Base-by-base conservation (phyloP, 2,797 vertebrate genomes). In the Potorous gilbertii region DNA sequence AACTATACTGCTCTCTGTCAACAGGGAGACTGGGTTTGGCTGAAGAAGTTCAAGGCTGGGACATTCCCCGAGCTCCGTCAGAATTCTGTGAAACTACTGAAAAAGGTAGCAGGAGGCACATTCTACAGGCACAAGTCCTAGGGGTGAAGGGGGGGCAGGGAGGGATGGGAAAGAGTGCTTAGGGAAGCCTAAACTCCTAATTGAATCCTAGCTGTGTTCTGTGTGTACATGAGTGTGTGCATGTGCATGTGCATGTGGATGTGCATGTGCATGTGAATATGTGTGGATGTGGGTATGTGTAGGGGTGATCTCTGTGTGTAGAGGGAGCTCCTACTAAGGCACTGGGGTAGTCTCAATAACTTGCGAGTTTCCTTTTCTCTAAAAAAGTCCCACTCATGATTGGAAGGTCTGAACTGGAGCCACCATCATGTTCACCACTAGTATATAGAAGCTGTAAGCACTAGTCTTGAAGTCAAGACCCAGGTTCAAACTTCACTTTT, bases 11-110 rank as follows among this genome's bases (percentile, higher is more conserved):
- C 27, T 90, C 29, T 96, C 96, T 94, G 66, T 94, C 94, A 95
- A 59, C 98, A 99, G 99, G 99, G 99, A 2, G 99, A 99, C 98
- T 99, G 99, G 98, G 99, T 99, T 31, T 99, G 99, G 99, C 98
- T 99, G 94, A 99, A 99, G 98, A 99, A 99, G 97, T 99, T 99
- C 96, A 98, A 99, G 91, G 98, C 93, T 0, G 98, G 99, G 16
- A 97, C 98, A 0, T 98, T 98, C 96, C 99, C 98, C 55, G 99
- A 99, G 28, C 98, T 99, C 95, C 98, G 98, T 66, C 99, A 99
- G 57, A 99, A 98, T 96, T 98, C 99, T 90, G 99, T 99, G 94
- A 99, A 98, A 97, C 98, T 99, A 97, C 98, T 99, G 97, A 99
- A 99, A 94, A 99, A 99, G 99, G 99, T 99, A 98, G 34, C 96